These are phyloP conservation scores for Ophiodon elongatus DNA, from an alignment of 2,113 vertebrate species.

Conservation along the genomic window DNA sequence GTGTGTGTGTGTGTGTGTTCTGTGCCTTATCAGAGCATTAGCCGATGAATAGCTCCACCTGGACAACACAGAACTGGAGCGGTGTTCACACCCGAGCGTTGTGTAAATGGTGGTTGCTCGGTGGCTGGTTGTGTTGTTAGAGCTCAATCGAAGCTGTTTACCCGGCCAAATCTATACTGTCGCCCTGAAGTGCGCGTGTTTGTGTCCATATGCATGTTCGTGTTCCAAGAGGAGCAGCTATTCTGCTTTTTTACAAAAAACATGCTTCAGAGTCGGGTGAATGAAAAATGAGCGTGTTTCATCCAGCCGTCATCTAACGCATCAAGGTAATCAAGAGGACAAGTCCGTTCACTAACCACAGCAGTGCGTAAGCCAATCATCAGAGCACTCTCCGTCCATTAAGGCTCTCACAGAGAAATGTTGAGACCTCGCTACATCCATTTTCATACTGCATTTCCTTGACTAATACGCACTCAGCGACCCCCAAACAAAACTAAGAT, in stretches of 20 bases:
- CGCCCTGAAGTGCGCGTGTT: conserved; percentile 19
- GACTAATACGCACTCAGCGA: conserved; percentile 40
- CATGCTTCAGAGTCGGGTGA: conserved; percentile 33
- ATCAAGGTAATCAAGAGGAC: conserved; percentile 43
- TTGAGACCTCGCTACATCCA: conserved; percentile 61
- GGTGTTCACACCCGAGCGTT: conserved; percentile 40
- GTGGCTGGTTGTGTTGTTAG: conserved; percentile 49
- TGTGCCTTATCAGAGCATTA: conserved; percentile 68
- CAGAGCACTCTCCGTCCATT: conserved; percentile 76
- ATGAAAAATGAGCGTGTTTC: conserved; percentile 48
- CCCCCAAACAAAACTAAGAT: conserved; percentile 27
- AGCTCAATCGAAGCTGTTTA: conserved; percentile 61
- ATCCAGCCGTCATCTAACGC: conserved; percentile 48
- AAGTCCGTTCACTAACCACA: conserved; percentile 44
- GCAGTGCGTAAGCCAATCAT: conserved; percentile 57
- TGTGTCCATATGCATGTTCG: conserved; percentile 13
- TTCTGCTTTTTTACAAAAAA: conserved; percentile 43
- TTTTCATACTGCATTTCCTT: conserved; percentile 60
- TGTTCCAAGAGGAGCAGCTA: conserved; percentile 4
- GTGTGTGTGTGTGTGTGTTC: conserved; percentile 39
- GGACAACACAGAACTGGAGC: conserved; percentile 57
- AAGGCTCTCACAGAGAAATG: conserved; percentile 54
- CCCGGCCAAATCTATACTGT: conserved; percentile 31
- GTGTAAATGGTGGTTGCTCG: conserved; percentile 68
- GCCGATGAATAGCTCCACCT: conserved; percentile 66